Conservation (phyloP, 2,888 invertebrate species). For the Melieria picta region DNA sequence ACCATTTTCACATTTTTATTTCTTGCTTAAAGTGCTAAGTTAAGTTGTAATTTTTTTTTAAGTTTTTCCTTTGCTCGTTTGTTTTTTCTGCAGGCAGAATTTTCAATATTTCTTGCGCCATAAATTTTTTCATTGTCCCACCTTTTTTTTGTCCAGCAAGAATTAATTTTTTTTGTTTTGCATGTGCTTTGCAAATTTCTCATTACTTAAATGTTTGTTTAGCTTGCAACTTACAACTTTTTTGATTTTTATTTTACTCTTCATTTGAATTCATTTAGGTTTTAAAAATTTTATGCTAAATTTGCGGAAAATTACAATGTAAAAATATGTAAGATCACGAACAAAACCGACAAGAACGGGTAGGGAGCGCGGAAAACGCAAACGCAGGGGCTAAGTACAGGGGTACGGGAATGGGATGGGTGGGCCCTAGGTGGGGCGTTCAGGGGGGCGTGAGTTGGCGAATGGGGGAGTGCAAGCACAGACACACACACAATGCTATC, state of each 20-base stretch:
- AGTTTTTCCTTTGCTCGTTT: constrained; percentile 6
- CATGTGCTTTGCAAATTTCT: constrained; percentile 34
- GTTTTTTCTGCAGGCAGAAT: background rate
- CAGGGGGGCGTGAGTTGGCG: no score
- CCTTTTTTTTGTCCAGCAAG: constrained; percentile 29
- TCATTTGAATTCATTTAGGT: constrained; percentile 43
- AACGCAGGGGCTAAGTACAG: background rate
- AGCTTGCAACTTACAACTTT: constrained; percentile 18
- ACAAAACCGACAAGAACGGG: background rate
- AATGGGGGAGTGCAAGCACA: background rate
- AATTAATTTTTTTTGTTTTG: constrained; percentile 28
- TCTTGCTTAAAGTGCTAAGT: background rate
- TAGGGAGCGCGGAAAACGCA: constrained; percentile 1
- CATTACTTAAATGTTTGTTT: constrained; percentile 14
- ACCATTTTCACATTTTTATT: background rate
- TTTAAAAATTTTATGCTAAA: constrained; percentile 40
- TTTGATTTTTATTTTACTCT: no score
- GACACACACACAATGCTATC: constrained; percentile 1
- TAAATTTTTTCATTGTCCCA: background rate
- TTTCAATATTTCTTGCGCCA: background rate
- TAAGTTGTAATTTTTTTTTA: constrained; percentile 22
- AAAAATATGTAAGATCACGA: constrained; percentile 16
- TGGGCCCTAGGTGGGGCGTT: no score
- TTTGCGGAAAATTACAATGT: constrained; percentile 40
- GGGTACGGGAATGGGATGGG: no score